phyloP scores from a whole-genome alignment of 1,140 invertebrate genomes.

The Lethrus apterus region DNA sequence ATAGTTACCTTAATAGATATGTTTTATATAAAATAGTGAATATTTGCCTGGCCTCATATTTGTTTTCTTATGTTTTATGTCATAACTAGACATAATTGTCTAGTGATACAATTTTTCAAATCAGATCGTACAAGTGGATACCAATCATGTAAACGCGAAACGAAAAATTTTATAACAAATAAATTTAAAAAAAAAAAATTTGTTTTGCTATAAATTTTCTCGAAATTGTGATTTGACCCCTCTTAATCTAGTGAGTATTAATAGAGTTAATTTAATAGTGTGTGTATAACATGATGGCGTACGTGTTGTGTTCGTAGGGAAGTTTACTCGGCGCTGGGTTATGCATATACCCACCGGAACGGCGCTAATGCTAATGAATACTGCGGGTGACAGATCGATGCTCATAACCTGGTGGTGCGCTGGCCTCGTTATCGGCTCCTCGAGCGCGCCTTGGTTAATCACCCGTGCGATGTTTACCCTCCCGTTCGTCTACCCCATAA shows the following conservation, averaged over 20 bases:
- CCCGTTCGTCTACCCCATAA: constrained; percentile 9
- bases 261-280: constrained; percentile 9
- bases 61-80: no score
- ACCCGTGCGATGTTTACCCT: constrained; percentile 13
- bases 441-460: constrained; percentile 14
- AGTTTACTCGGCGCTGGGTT: constrained; percentile 7
- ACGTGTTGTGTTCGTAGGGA: constrained; percentile 10
- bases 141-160: no score
- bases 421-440: constrained; percentile 14
- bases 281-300: no score
- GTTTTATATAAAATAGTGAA: no score
- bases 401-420: not conserved
- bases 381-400: constrained; percentile 16
- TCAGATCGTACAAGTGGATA: no score
- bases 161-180: no score
- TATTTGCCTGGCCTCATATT: no score
- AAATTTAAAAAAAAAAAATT: no score
- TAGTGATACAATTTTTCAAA: no score
- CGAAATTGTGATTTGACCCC: constrained; percentile 5
- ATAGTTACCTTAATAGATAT: no score
- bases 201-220: no score
- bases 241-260: constrained; percentile 1
- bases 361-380: constrained; percentile 16
- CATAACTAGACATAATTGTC: no score
- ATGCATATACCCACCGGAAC: constrained; percentile 8